phyloP scores from a whole-genome alignment of 2,797 vertebrate species.

The Chelmon rostratus region DNA sequence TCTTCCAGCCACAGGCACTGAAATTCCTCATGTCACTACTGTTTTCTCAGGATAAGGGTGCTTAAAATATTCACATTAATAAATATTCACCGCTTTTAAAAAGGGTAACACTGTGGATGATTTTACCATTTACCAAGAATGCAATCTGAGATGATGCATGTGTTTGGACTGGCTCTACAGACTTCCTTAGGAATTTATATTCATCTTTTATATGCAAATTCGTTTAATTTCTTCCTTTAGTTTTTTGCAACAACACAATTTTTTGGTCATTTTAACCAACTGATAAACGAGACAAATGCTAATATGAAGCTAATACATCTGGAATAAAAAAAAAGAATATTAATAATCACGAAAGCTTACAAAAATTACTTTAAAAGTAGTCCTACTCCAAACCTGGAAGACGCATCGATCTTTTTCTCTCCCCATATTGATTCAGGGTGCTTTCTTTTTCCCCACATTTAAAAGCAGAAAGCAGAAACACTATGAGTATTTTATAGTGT shows the following conservation, averaged over 20 bases:
- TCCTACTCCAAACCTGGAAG: background rate
- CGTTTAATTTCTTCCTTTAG: background rate
- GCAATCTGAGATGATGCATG: background rate
- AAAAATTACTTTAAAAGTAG: background rate
- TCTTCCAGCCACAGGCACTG: constrained; percentile 7
- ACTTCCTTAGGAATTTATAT: background rate
- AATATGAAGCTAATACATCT: background rate
- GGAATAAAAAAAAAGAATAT: background rate
- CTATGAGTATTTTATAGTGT: background rate
- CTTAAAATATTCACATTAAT: constrained; percentile 9
- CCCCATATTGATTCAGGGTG: too few relatives aligned
- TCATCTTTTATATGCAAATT: background rate
- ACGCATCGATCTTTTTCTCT: background rate
- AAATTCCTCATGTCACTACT: constrained; percentile 5
- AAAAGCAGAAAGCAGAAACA: background rate
- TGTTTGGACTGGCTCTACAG: background rate
- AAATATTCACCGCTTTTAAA: too few relatives aligned
- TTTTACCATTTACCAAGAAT: background rate
- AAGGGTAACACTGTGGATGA: background rate
- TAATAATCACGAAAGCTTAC: background rate
- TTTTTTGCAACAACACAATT: background rate
- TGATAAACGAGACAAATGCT: background rate
- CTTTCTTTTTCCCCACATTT: background rate
- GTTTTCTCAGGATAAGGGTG: background rate
- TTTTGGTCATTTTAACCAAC: background rate